A percentile compares a stretch with the other conserved stretches of the same genome.
phyloP scores from a whole-genome alignment of 2,797 vertebrate species.

The Rhinophrynus dorsalis region DNA sequence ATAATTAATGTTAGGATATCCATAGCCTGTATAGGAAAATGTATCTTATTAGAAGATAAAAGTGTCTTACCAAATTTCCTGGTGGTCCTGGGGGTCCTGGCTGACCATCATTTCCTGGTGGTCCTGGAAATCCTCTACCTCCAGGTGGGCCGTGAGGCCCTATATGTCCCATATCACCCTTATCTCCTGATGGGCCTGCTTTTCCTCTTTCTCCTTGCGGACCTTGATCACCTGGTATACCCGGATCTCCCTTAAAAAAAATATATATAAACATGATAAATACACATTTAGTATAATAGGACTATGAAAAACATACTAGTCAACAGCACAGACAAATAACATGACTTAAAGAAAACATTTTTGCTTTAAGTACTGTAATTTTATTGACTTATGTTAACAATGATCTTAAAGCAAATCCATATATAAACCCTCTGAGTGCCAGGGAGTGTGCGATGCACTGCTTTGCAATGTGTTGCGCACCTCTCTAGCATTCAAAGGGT shows the following conservation, averaged over 20 bases:
- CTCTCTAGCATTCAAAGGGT: too few relatives aligned
- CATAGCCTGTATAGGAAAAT: too few relatives aligned
- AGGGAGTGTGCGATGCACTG: too few relatives aligned
- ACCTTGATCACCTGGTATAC: slow-evolving; percentile 91
- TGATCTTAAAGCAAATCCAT: too few relatives aligned
- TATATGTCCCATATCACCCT: slow-evolving; percentile 72
- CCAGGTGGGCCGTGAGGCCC: slow-evolving; percentile 73
- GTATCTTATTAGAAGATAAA: not conserved
- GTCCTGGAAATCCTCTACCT: slow-evolving; percentile 79
- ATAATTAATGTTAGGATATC: too few relatives aligned
- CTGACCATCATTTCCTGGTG: slow-evolving; percentile 69
- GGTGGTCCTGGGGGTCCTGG: slow-evolving; percentile 69
- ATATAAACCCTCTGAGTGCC: too few relatives aligned
- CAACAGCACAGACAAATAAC: not conserved
- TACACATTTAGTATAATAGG: not conserved
- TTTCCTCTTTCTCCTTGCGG: slow-evolving; percentile 93
- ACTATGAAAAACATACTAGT: not conserved
- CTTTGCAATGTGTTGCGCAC: too few relatives aligned
- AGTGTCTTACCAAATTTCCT: slow-evolving; percentile 70
- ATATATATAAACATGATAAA: too few relatives aligned
- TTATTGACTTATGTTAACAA: too few relatives aligned
- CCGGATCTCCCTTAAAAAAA: slow-evolving; percentile 85
- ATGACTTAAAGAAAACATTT: too few relatives aligned
- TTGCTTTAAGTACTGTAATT: too few relatives aligned
- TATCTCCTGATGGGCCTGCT: slow-evolving; percentile 71